phyloP scores from a whole-genome alignment of 2,113 vertebrate genomes.

The Cheilinus undulatus region DNA sequence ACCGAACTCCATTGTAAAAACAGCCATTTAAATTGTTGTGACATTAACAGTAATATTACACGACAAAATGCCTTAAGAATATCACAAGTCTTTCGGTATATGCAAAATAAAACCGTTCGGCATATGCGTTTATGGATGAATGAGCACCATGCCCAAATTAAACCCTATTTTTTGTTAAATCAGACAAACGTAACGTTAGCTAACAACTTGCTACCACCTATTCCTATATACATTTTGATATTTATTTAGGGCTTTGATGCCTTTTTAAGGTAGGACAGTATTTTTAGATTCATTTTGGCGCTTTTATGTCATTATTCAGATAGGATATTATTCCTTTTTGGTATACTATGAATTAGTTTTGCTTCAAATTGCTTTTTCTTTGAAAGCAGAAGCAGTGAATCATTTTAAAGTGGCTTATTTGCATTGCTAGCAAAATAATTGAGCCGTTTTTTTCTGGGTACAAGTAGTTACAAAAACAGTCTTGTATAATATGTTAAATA shows the following conservation, averaged over 20 bases:
- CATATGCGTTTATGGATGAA: not conserved
- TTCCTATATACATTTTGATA: too few species aligned
- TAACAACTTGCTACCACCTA: constrained; percentile 58
- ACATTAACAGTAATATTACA: not conserved
- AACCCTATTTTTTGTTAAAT: not conserved
- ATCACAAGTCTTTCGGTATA: not conserved
- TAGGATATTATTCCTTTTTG: too few species aligned
- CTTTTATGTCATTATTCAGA: too few species aligned
- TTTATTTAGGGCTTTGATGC: too few species aligned
- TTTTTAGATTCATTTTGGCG: too few species aligned
- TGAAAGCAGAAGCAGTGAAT: not conserved
- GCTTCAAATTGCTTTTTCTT: constrained; percentile 40
- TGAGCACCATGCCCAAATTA: not conserved
- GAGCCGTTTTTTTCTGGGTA: not conserved
- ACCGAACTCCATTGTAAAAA: constrained; percentile 68
- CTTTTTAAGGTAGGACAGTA: too few species aligned
- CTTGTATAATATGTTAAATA: fast-evolving
- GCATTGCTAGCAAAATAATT: not conserved
- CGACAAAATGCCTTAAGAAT: not conserved
- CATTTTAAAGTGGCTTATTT: constrained; percentile 19
- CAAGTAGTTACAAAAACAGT: fast-evolving
- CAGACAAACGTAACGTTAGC: constrained; percentile 11
- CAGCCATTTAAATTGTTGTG: constrained; percentile 29
- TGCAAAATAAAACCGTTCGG: too few species aligned
- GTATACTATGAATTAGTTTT: too few species aligned